Conservation (phyloP, 2,113 vertebrate species). For the Myiopsitta monachus region DNA sequence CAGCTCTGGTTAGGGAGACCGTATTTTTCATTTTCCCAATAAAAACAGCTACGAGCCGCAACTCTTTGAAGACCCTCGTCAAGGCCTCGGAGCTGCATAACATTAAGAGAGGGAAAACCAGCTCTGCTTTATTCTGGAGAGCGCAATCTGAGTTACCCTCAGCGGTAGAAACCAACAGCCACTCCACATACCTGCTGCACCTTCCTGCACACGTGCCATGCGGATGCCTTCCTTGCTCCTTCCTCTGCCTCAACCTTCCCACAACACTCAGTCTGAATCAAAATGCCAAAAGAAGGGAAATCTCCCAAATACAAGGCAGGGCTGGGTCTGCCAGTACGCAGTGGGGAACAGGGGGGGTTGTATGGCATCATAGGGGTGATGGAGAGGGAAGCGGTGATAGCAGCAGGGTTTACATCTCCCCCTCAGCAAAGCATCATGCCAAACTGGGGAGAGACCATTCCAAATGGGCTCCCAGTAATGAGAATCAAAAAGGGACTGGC, state of each 20-base stretch:
- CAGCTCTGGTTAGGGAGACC: constrained; percentile 11
- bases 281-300: background rate
- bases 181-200: too few species aligned
- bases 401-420: background rate
- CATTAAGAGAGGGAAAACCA: background rate
- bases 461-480: background rate
- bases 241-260: background rate
- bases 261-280: background rate
- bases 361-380: background rate
- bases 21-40: constrained; percentile 26
- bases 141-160: background rate
- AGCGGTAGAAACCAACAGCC: background rate
- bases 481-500: background rate
- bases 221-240: background rate
- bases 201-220: fast-evolving
- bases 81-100: background rate
- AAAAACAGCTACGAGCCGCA: background rate
- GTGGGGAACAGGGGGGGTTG: background rate
- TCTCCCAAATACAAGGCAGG: background rate
- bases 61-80: constrained; percentile 14
- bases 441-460: background rate
- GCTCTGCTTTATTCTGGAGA: background rate
- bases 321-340: fast-evolving
- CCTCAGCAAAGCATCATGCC: background rate
- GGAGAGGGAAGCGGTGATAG: too few species aligned